Evolutionary conservation across 1,140 invertebrate genomes (phyloP).

Genomic region (Bombus sibiricus): DNA sequence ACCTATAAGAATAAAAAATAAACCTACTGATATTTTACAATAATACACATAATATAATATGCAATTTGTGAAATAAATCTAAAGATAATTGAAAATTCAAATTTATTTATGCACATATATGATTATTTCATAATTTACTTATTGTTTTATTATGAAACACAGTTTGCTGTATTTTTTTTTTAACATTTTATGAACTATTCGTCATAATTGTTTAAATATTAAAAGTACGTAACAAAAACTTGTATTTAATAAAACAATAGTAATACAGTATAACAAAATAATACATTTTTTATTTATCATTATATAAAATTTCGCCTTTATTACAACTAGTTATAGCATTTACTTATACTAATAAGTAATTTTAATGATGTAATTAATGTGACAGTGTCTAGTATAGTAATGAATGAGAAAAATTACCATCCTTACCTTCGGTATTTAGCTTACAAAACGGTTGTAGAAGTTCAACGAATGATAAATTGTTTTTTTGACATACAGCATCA

Average conservation of each 20-base stretch:
- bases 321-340: background rate
- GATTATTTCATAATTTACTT: background rate
- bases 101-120: background rate
- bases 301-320: background rate
- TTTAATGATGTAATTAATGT: background rate
- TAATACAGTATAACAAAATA: background rate
- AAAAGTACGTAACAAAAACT: background rate
- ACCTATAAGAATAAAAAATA: conserved; percentile 82
- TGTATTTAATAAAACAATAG: background rate
- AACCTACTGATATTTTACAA: background rate
- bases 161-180: background rate
- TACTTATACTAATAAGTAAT: background rate
- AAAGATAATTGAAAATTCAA: background rate
- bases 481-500: conserved; percentile 93
- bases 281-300: background rate
- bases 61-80: background rate
- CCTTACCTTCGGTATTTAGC: conserved; percentile 89
- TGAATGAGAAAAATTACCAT: background rate
- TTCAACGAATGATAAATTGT: conserved; percentile 95
- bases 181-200: background rate
- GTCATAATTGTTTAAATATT: background rate
- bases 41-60: background rate
- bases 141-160: background rate
- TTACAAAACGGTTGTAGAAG: conserved; percentile 95
- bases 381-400: too few relatives aligned